These are phyloP conservation scores for Oenanthe oenanthe DNA, from an alignment of 2,113 vertebrate species.

Conservation along the genomic window DNA sequence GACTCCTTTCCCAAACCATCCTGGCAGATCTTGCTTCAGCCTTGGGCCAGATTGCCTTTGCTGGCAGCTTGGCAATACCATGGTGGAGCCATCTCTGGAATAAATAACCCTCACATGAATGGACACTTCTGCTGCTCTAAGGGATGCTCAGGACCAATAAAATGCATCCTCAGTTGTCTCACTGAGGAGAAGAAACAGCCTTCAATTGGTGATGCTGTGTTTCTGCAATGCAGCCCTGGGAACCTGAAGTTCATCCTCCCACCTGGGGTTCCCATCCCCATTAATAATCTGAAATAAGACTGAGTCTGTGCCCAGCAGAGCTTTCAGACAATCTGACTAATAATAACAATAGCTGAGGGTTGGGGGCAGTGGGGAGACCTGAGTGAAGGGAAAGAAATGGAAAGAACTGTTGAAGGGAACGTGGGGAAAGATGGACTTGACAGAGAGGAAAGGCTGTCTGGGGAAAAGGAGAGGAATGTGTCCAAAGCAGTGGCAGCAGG, in stretches of 20 bases:
- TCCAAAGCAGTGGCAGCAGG: background rate
- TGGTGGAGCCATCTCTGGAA: background rate
- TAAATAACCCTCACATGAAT: background rate
- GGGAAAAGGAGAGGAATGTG: background rate
- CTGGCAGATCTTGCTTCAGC: background rate
- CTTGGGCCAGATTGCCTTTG: background rate
- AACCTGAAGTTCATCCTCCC: background rate
- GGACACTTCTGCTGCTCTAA: background rate
- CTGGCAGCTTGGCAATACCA: background rate
- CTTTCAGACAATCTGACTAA: background rate
- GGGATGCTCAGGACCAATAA: fast-evolving
- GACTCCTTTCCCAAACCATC: background rate
- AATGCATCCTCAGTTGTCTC: background rate
- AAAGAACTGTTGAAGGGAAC: background rate
- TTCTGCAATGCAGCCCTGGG: background rate
- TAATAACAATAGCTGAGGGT: background rate
- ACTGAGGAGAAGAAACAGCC: background rate
- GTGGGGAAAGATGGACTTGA: background rate
- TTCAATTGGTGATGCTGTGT: background rate
- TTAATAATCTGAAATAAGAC: conserved; percentile 6
- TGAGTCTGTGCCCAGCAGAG: background rate
- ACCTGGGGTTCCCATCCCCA: background rate
- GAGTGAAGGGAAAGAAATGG: background rate
- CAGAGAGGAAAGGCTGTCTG: background rate
- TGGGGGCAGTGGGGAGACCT: background rate